These are phyloP conservation scores for Acrocephalus scirpaceus DNA, from an alignment of 2,797 vertebrate genomes.

Conservation along the genomic window DNA sequence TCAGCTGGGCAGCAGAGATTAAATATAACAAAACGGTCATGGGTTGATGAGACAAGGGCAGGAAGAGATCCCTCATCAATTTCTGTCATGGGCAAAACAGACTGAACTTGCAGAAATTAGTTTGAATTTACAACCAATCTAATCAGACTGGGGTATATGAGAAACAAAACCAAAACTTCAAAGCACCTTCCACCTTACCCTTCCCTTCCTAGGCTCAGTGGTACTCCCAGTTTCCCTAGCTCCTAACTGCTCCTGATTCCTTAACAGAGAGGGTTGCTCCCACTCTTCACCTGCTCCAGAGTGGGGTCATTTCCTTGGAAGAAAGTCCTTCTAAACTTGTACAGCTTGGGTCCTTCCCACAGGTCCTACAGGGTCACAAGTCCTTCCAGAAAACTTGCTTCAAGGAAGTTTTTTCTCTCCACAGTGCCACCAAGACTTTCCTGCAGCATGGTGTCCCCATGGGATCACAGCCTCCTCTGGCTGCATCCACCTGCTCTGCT, in stretches of 20 bases:
- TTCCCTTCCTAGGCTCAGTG: neutral
- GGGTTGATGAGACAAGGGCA: neutral
- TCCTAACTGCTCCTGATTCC: neutral
- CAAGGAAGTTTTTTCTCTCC: neutral
- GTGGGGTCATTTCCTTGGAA: neutral
- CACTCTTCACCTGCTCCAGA: neutral
- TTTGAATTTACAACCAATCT: neutral
- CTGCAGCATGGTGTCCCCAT: neutral
- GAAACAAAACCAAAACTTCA: neutral
- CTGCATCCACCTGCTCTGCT: neutral
- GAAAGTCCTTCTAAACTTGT: neutral
- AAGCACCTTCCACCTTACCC: neutral
- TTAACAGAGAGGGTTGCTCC: neutral
- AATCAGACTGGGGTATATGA: neutral
- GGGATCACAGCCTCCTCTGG: rapidly evolving
- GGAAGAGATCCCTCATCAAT: neutral
- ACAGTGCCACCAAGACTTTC: rapidly evolving
- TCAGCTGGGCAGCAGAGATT: neutral
- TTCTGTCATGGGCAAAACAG: neutral
- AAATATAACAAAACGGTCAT: neutral
- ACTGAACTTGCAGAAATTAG: neutral
- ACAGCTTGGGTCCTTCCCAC: neutral
- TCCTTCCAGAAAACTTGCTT: neutral
- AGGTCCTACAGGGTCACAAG: neutral
- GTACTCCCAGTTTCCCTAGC: neutral